phyloP scores from a whole-genome alignment of 2,888 invertebrate species.

The Agonum fuliginosum region DNA sequence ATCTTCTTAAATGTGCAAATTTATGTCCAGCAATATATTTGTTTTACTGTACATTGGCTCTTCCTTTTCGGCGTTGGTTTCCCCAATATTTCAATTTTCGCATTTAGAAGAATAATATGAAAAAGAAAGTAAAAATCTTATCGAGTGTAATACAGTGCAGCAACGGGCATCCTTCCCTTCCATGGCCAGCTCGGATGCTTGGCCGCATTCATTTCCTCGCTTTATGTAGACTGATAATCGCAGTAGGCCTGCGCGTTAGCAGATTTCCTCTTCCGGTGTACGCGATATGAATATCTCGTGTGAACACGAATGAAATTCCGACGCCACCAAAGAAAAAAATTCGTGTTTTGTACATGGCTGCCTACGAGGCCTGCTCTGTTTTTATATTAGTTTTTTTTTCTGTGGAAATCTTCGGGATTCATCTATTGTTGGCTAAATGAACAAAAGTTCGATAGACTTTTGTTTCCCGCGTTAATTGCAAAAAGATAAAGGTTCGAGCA shows the following conservation, averaged over 20 bases:
- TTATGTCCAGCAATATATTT: neutral
- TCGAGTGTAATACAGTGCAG: constrained; percentile 24
- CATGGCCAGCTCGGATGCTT: constrained; percentile 1
- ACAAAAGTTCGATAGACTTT: constrained; percentile 18
- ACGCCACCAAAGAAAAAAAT: constrained; percentile 16
- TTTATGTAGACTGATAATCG: constrained; percentile 37
- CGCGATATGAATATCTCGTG: constrained; percentile 42
- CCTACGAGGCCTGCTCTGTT: constrained; percentile 22
- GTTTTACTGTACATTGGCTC: neutral
- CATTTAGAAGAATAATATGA: constrained; percentile 13
- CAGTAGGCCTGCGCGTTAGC: constrained; percentile 38
- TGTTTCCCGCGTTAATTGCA: constrained; percentile 25
- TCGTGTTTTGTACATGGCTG: constrained; percentile 32
- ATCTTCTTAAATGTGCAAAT: neutral
- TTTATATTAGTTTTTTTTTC: constrained; percentile 33
- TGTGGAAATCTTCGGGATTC: constrained; percentile 19
- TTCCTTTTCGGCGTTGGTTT: neutral
- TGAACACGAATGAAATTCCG: constrained; percentile 41
- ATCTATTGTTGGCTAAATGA: neutral
- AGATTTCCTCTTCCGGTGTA: constrained; percentile 42
- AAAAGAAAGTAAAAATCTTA: constrained; percentile 46
- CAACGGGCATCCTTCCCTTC: neutral
- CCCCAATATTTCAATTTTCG: constrained; percentile 29
- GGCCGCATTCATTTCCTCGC: constrained; percentile 32
- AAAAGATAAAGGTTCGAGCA: constrained; percentile 28